phyloP scores from a whole-genome alignment of 1,140 invertebrate species.

The Leptestheria dahalacensis region DNA sequence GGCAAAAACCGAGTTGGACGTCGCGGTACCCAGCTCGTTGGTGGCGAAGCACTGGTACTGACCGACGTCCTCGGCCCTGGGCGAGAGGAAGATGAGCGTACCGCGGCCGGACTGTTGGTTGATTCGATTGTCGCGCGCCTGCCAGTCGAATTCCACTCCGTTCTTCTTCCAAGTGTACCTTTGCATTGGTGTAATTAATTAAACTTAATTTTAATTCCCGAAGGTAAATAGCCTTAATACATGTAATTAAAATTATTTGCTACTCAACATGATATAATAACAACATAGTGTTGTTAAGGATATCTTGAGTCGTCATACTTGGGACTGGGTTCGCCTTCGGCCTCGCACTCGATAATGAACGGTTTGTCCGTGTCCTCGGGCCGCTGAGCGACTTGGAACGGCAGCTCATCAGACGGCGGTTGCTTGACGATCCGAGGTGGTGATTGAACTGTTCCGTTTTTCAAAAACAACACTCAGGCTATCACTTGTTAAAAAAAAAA shows the following conservation, averaged over 20 bases:
- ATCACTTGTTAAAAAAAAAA: too few relatives aligned
- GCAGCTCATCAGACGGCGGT: slow-evolving; percentile 70
- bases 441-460: slow-evolving; percentile 53
- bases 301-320: slow-evolving; percentile 56
- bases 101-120: slow-evolving; percentile 79
- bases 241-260: too few relatives aligned
- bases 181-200: slow-evolving; percentile 16
- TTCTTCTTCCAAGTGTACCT: slow-evolving; percentile 95
- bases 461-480: too few relatives aligned
- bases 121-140: slow-evolving; percentile 82
- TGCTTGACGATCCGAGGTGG: slow-evolving; percentile 79
- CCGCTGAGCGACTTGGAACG: slow-evolving; percentile 71
- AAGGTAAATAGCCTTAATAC: too few relatives aligned
- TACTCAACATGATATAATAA: too few relatives aligned
- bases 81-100: slow-evolving; percentile 73
- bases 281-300: too few relatives aligned
- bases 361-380: slow-evolving; percentile 78
- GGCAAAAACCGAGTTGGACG: slow-evolving; percentile 86
- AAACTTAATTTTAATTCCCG: too few relatives aligned
- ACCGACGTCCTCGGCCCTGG: slow-evolving; percentile 76
- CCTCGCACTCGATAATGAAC: slow-evolving; percentile 87
- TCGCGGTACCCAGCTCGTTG: slow-evolving; percentile 86
- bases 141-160: slow-evolving; percentile 73
- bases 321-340: slow-evolving; percentile 75
- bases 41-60: slow-evolving; percentile 95